These are phyloP conservation scores for Iselma pallidipennis DNA, from an alignment of 2,888 invertebrate genomes.

Conservation along the genomic window DNA sequence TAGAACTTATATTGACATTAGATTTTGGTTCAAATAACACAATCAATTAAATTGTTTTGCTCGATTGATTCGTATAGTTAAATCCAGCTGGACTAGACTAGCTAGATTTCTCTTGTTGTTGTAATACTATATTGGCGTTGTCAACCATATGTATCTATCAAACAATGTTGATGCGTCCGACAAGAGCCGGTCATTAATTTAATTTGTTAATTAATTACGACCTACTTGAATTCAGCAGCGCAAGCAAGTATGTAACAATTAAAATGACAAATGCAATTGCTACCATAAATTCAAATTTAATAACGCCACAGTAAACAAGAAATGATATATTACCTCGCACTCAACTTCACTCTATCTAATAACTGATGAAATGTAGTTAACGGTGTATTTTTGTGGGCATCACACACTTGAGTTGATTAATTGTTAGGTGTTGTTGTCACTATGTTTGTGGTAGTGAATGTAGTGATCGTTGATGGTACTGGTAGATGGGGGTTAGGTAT, in stretches of 20 bases:
- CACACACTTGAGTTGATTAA: conserved; percentile 32
- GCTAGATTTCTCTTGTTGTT: background rate
- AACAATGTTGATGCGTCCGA: conserved; percentile 34
- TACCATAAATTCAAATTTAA: conserved; percentile 51
- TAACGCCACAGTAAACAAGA: conserved; percentile 46
- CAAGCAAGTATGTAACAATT: conserved; percentile 51
- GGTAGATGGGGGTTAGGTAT: conserved; percentile 18
- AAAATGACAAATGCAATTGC: conserved; percentile 52
- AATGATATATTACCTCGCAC: conserved; percentile 36
- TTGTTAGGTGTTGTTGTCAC: conserved; percentile 37
- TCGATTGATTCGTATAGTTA: background rate
- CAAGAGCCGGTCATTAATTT: conserved; percentile 44
- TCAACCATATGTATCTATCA: conserved; percentile 26
- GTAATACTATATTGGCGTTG: background rate
- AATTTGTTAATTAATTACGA: conserved; percentile 50
- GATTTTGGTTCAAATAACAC: too few species aligned
- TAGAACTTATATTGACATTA: background rate
- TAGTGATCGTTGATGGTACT: conserved; percentile 1
- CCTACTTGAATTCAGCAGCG: conserved; percentile 45
- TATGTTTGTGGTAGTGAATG: too few species aligned
- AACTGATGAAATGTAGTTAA: conserved; percentile 36
- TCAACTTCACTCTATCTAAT: conserved; percentile 33
- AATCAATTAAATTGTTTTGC: background rate
- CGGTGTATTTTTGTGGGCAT: conserved; percentile 30
- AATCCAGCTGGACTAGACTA: background rate